Evolutionary conservation across 1,140 invertebrate genomes (phyloP).

Genomic region (Lordiphosa clarofinis): DNA sequence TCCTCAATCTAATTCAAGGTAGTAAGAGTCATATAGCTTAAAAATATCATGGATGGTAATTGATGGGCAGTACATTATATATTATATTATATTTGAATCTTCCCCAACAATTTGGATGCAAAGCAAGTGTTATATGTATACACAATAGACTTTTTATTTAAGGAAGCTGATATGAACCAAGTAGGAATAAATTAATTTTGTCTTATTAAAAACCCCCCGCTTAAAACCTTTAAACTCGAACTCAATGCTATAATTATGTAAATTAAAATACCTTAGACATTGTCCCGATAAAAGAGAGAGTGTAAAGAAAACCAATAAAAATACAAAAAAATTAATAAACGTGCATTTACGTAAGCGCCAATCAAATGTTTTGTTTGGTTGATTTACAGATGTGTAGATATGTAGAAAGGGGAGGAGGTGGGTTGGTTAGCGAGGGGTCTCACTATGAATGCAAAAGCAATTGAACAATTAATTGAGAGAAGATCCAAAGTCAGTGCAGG

Average conservation of each 20-base stretch:
- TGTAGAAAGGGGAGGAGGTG: not conserved
- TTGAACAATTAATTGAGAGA: constrained; percentile 18
- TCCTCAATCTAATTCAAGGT: no score
- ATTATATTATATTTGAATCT: no score
- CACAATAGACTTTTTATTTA: no score
- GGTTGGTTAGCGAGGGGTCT: not conserved
- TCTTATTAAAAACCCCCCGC: constrained; percentile 1
- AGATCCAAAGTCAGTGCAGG: no score
- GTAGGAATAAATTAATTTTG: constrained; percentile 15
- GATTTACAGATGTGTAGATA: constrained; percentile 32
- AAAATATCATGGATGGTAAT: no score
- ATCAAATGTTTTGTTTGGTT: constrained; percentile 44
- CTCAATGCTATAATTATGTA: constrained; percentile 62
- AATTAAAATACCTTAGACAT: constrained; percentile 37
- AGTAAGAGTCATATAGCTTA: no score
- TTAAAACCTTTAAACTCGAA: constrained; percentile 26
- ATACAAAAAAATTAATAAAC: constrained; percentile 50
- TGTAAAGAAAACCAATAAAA: constrained; percentile 43
- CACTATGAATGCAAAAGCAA: constrained; percentile 36
- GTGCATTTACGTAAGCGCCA: constrained; percentile 62
- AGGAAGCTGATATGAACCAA: no score
- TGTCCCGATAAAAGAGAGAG: constrained; percentile 57
- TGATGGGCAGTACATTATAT: no score
- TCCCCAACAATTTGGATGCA: no score
- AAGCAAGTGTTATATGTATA: no score